Conservation (phyloP, 2,113 vertebrate species). For the Dipodomys merriami region DNA sequence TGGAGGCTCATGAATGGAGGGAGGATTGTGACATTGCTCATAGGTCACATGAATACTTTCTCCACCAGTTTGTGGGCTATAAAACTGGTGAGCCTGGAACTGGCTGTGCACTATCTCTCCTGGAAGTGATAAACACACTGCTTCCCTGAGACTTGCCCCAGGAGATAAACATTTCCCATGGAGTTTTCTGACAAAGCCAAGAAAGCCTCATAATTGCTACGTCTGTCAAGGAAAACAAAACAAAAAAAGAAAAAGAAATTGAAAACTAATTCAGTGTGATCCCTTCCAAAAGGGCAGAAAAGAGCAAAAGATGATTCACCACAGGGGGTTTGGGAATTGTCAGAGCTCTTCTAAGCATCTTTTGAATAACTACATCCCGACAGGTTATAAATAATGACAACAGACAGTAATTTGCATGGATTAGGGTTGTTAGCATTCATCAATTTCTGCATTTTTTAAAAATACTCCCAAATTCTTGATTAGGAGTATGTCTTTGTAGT, state of each 20-base stretch:
- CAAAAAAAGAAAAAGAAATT: conserved; percentile 47
- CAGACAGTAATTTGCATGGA: conserved; percentile 90
- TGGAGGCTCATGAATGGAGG: background rate
- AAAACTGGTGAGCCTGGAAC: conserved; percentile 81
- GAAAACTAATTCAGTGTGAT: conserved; percentile 88
- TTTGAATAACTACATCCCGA: conserved; percentile 85
- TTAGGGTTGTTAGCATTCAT: conserved; percentile 89
- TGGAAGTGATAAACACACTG: conserved; percentile 88
- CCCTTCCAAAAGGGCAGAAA: conserved; percentile 82
- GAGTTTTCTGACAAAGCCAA: conserved; percentile 88
- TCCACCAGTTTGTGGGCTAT: conserved; percentile 79
- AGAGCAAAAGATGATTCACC: conserved; percentile 82
- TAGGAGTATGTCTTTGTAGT: conserved; percentile 90
- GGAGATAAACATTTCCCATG: conserved; percentile 88
- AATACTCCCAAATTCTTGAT: conserved; percentile 90
- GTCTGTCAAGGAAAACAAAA: conserved; percentile 78
- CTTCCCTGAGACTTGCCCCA: conserved; percentile 87
- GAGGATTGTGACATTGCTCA: conserved; percentile 62
- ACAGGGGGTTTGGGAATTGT: conserved; percentile 83
- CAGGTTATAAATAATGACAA: conserved; percentile 87
- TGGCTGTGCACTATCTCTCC: conserved; percentile 83
- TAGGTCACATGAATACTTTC: conserved; percentile 76
- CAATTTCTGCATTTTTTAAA: conserved; percentile 86
- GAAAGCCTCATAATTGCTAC: conserved; percentile 87
- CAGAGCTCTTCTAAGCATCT: conserved; percentile 83